Conservation (phyloP, 2,113 vertebrate species). For the Gobiocypris rarus region DNA sequence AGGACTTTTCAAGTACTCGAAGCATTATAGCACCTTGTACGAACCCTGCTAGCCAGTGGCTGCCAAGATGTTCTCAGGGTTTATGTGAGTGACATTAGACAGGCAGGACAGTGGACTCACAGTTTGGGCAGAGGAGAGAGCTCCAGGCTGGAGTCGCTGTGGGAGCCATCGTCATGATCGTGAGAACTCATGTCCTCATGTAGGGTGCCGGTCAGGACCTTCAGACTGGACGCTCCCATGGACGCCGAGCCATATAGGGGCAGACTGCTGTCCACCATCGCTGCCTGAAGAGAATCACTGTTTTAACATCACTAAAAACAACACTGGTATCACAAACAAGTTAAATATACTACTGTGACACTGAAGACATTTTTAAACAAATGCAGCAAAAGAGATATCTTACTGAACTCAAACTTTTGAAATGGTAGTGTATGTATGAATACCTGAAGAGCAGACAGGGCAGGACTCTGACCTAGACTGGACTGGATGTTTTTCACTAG, state of each 20-base stretch:
- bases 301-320: not conserved
- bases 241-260: conserved; percentile 88
- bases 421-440: conserved; percentile 20
- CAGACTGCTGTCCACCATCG: conserved; percentile 84
- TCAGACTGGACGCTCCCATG: conserved; percentile 88
- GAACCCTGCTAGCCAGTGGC: not conserved
- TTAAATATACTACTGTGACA: not conserved
- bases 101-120: conserved; percentile 76
- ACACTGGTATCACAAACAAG: not conserved
- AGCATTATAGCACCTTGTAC: too few relatives aligned
- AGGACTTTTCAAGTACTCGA: too few relatives aligned
- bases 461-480: conserved; percentile 85
- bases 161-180: conserved; percentile 89
- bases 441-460: conserved; percentile 91
- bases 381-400: not conserved
- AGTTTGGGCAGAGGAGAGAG: conserved; percentile 89
- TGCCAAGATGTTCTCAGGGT: not conserved
- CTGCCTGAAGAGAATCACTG: conserved; percentile 75
- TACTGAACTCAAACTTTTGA: not conserved
- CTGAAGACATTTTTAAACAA: not conserved
- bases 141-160: conserved; percentile 94
- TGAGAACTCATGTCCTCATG: conserved; percentile 92
- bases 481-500: conserved; percentile 94
- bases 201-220: conserved; percentile 84
- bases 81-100: not conserved